These are phyloP conservation scores for Ridgeia piscesae DNA, from an alignment of 1,140 invertebrate species.

Conservation along the genomic window DNA sequence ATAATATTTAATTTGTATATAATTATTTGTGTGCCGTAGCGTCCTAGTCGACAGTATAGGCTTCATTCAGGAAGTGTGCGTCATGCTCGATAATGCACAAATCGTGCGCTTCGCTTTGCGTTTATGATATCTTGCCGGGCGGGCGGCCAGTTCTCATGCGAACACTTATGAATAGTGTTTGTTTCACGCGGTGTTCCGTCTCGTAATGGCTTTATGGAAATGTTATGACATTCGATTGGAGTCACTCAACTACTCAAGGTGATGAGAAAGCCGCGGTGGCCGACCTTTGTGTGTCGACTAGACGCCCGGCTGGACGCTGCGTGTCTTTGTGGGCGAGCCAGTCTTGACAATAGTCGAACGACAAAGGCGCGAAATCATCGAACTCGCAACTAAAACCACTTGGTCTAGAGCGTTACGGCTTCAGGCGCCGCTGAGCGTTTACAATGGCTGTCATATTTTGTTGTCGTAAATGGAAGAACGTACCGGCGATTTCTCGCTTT, in stretches of 20 bases:
- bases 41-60: not conserved
- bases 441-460: not conserved
- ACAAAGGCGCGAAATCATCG: not conserved
- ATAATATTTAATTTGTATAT: not conserved
- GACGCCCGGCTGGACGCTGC: not conserved
- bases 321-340: not conserved
- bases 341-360: not conserved
- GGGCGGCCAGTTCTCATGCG: not conserved
- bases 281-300: not conserved
- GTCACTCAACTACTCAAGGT: not conserved
- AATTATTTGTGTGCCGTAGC: not conserved
- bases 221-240: not conserved
- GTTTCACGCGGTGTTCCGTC: not conserved
- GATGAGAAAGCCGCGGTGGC: not conserved
- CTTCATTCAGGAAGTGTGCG: not conserved
- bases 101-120: not conserved
- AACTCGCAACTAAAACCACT: not conserved
- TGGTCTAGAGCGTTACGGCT: not conserved
- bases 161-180: not conserved
- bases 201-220: conserved; percentile 5
- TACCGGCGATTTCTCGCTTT: not conserved
- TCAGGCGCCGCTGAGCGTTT: not conserved
- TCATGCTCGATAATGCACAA: not conserved
- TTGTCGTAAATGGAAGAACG: conserved; percentile 1
- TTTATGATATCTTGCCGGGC: not conserved